Base-by-base conservation (phyloP, 2,797 vertebrate species). In the Cyclopterus lumpus region DNA sequence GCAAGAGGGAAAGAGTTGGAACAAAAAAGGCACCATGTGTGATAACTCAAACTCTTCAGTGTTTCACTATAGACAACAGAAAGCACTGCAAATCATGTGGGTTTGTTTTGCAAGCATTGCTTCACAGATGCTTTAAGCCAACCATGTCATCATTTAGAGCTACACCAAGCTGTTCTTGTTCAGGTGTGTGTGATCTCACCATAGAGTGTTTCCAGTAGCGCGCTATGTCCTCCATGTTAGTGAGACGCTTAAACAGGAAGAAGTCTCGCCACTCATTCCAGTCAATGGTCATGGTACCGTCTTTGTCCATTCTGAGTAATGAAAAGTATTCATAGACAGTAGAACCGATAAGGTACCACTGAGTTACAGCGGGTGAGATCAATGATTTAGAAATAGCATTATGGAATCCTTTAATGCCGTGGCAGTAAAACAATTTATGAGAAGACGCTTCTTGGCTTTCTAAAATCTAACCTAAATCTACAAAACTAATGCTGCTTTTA, bases 251-350 rank as follows among this genome's bases (percentile, higher is more conserved):
- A 66, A 98, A 94, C 71, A 97, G 93, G 91, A 97, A 97, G 89
- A 97, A 95, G 81, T 97, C 97, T 2, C 97, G 93, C 97, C 97
- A 98, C 86, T 97, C 97, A 20, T 91, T 87, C 97, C 97, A 98
- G 90, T 97, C 94, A 15, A 98, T 95, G 63, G 96, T 97, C 95
- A 97, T 96, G 15, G 95, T 97, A 16, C 95, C 96, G 0, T 97
- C 96, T 3, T 93, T 96, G 78, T 97, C 97, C 89, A 97, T 97
- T 82, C 97, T 97, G 86, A 36, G 12, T 1, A 28, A 82, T 20
- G 32, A 28, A 51, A 4, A 28, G 26, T n/a, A 44, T 36, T 69
- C 1, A 53, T 10, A 28, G 2, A 70, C 51, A 59, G 3, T 14
- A 59, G 0, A 72, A 16, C 42, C 14, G 26, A 30, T 65, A 51